phyloP scores from a whole-genome alignment of 1,140 invertebrate species.

The Gyrodactylus salaris region DNA sequence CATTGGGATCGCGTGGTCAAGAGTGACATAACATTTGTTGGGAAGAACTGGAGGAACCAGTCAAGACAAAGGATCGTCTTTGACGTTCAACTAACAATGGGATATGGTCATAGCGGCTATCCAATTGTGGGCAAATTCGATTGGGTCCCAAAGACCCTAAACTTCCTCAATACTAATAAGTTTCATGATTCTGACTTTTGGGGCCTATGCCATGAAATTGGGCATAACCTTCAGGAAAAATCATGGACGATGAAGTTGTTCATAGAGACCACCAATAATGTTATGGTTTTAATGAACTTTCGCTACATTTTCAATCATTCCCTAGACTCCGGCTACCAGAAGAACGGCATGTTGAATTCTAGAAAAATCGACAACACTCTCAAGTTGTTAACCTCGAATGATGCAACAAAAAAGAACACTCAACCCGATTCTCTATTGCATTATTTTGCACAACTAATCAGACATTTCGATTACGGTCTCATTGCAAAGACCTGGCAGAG shows the following conservation, averaged over 20 bases:
- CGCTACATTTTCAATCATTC: not conserved
- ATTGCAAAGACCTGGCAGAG: not conserved
- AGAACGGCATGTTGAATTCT: not conserved
- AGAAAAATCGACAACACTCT: not conserved
- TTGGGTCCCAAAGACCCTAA: not conserved
- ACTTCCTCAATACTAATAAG: not conserved
- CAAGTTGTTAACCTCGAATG: not conserved
- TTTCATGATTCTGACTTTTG: not conserved
- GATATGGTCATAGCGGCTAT: constrained; percentile 1
- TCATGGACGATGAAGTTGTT: not conserved
- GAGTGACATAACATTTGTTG: not conserved
- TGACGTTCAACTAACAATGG: not conserved
- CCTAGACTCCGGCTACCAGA: not conserved
- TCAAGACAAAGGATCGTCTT: not conserved
- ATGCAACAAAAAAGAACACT: not conserved
- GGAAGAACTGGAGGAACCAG: not conserved
- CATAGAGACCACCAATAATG: not conserved
- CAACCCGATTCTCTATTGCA: no score
- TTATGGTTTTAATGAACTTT: not conserved
- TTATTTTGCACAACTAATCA: not conserved
- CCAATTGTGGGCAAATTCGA: not conserved
- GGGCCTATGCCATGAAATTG: constrained; percentile 3
- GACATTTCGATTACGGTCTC: not conserved
- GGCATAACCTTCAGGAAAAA: not conserved
- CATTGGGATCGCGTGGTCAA: not conserved